Percentiles rank a stretch among this genome's conserved stretches.
Evolutionary conservation across 2,888 invertebrate genomes (phyloP).

Genomic region (Callimorpha dominula): DNA sequence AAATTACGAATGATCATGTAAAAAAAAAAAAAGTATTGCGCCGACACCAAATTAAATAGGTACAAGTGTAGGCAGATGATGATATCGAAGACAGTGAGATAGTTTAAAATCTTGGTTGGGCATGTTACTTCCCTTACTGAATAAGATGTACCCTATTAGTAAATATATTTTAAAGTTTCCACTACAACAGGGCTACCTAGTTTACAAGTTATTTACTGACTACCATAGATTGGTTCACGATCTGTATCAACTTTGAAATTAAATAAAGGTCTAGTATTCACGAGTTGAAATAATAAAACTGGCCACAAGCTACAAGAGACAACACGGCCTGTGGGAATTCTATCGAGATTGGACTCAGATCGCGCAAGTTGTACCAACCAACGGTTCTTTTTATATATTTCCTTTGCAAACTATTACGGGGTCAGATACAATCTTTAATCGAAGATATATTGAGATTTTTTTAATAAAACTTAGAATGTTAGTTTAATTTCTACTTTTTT

Average conservation of each 20-base stretch:
- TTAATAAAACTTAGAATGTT: background rate
- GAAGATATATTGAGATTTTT: conserved; percentile 13
- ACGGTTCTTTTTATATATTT: conserved; percentile 32
- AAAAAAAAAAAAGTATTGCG: too few species aligned
- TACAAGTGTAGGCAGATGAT: too few species aligned
- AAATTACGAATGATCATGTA: too few species aligned
- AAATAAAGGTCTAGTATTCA: background rate
- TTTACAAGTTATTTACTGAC: background rate
- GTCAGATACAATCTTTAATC: conserved; percentile 34
- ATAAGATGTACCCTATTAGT: too few species aligned
- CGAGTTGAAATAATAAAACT: background rate
- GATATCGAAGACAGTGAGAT: too few species aligned
- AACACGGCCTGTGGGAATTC: conserved; percentile 41
- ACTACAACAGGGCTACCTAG: background rate
- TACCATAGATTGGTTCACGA: background rate
- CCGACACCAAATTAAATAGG: too few species aligned
- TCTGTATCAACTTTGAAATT: background rate
- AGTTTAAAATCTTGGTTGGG: too few species aligned
- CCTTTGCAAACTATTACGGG: conserved; percentile 10
- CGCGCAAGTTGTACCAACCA: conserved; percentile 40
- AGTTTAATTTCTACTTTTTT: too few species aligned
- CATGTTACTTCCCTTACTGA: too few species aligned
- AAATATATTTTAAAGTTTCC: too few species aligned
- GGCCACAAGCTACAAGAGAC: conserved; percentile 10
- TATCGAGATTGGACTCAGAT: conserved; percentile 45